Evolutionary conservation across 1,140 invertebrate genomes (phyloP), one percentile per base, ranked within the genome.

Genomic region (Calephelis nemesis): DNA sequence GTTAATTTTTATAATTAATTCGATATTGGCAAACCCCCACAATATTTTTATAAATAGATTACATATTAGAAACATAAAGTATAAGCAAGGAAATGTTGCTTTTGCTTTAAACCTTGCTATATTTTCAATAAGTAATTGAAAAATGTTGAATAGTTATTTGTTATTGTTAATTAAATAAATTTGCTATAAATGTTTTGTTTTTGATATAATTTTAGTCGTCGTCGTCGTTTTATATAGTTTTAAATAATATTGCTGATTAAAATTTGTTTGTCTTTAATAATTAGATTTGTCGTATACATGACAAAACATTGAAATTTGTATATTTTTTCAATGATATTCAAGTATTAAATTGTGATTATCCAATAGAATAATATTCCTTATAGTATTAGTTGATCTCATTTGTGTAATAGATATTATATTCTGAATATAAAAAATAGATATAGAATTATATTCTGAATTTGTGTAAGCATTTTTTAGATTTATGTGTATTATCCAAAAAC

Each of bases 1-100:
- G 74, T 71, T 81, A 45, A 75, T 48, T 76, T 79, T 79, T 77
- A 76, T 71, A 80, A 40, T 76, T 83, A 72, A 72, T 75, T 82
- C 71, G 84, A 85, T 87, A 89, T 90, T 91, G 89, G 89, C 89
- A 91, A 91, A 91, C 89, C 86, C 64, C 79, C 85, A 90, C 89
- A 85, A 75, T 83, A 84, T 85, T 85, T 82, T 82, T 71, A 80
- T 83, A 82, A 66, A 13, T 70, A 73, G 75, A 75, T 78, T 75
- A 79, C 71, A 76, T 82, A 74, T 80, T 74, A 75, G 70, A 74
- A 65, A 75, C 73, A 71, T 52, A 66, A 66, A 68, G 65, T 63
- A 73, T 73, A 65, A 68, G 63, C 67, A 73, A 76, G 71, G 74
- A 74, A 70, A 74, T 79, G 76, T 82, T 81, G 85, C 87, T 89